Base-by-base conservation (phyloP, 2,888 invertebrate species). In the Nomada fucata region DNA sequence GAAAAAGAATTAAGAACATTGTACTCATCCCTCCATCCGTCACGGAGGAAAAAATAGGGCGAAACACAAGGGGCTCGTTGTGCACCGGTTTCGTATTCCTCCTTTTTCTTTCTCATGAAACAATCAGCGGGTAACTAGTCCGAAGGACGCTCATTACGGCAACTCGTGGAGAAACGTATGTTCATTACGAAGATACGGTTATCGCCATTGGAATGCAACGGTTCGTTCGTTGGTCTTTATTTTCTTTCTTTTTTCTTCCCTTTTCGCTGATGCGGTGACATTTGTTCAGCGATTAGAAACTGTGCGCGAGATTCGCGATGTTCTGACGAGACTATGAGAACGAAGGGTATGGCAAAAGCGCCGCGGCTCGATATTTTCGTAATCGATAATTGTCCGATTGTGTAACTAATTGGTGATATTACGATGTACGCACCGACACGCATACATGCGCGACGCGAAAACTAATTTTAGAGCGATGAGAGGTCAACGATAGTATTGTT, bases 171-270 rank as follows among this genome's bases (percentile, higher is more conserved):
- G 71, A 68, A 71, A 71, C 76, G 82, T 68, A 57, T 69, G 76
- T 84, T 84, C 86, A 77, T 88, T 87, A 89, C 75, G 65, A 86
- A 85, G 87, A 89, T 89, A 89, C 76, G 87, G 86, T 90, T 90
- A 90, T 90, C 90, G 82, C 57, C 80, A 70, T 47, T 64, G 88
- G 86, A 89, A 90, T 88, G 89, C 82, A 85, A 77, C 80, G 78
- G 64, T 61, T 63, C 77, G 68, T 60, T 77, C 79, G 68, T 70
- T 74, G 80, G 57, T 77, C 52, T 83, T 84, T 67, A 64, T 69
- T 59, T 76, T 42, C n/a, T 15, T 55, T 23, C 20, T 59, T 15
- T 1, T 36, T 36, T 63, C 47, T 36, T 36, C 7, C 36, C 63
- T 82, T 57, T 84, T 84, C 69, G 69, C 75, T 59, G 76, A 75